phyloP scores from a whole-genome alignment of 2,888 invertebrate genomes.

The Colostygia pectinataria region DNA sequence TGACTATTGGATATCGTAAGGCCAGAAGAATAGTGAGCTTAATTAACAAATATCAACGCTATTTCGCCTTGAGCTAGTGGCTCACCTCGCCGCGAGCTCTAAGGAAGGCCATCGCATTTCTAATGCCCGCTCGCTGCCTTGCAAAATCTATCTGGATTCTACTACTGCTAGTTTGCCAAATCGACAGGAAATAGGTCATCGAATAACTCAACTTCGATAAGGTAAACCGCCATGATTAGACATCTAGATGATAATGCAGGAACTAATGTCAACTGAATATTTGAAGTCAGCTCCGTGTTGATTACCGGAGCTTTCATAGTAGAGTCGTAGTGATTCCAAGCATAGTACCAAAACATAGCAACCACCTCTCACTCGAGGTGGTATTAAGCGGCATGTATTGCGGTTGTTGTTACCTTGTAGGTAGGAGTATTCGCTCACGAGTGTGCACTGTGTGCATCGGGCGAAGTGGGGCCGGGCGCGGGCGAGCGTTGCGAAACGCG shows the following conservation, averaged over 20 bases:
- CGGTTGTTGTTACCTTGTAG: slow-evolving; percentile 58
- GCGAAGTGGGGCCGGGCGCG: slow-evolving; percentile 60
- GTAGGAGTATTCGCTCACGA: slow-evolving; percentile 57
- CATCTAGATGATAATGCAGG: neutral
- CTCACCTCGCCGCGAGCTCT: slow-evolving; percentile 66
- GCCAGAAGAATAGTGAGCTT: slow-evolving; percentile 49
- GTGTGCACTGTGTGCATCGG: slow-evolving; percentile 63
- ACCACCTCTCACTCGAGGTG: slow-evolving; percentile 39
- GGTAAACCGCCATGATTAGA: slow-evolving; percentile 20
- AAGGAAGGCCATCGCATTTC: slow-evolving; percentile 73
- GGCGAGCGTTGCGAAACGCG: slow-evolving; percentile 75
- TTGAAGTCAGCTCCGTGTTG: no score
- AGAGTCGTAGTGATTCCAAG: slow-evolving; percentile 4
- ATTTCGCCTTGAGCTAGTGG: slow-evolving; percentile 69
- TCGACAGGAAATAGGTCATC: slow-evolving; percentile 46
- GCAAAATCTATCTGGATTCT: slow-evolving; percentile 54
- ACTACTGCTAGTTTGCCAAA: slow-evolving; percentile 40
- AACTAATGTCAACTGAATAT: no score
- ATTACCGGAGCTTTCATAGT: slow-evolving; percentile 4
- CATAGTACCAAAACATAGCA: slow-evolving; percentile 6
- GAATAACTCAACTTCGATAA: slow-evolving; percentile 28
- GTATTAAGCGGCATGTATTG: slow-evolving; percentile 47
- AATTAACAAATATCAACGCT: slow-evolving; percentile 66
- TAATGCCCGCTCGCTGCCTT: slow-evolving; percentile 61
- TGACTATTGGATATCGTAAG: slow-evolving; percentile 37